Conservation (phyloP, 1,140 invertebrate genomes). For the Pseudachorutes palmiensis region DNA sequence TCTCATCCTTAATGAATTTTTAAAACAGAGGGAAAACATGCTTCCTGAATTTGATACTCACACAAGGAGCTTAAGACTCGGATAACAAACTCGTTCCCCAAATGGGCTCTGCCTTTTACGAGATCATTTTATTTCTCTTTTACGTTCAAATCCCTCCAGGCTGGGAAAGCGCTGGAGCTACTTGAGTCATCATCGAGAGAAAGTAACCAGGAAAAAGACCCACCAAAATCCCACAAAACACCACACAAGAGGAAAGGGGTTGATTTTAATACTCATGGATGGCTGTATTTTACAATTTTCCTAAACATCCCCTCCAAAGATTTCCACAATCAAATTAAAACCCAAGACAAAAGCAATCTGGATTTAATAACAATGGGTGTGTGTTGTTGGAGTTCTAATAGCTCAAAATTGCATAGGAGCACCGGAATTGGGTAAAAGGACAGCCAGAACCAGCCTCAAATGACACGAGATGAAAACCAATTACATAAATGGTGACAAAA, state of each 20-base stretch:
- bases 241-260: too few species aligned
- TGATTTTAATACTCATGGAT: too few species aligned
- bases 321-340: too few species aligned
- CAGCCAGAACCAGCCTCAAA: too few species aligned
- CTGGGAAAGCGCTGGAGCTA: background rate
- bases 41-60: background rate
- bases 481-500: conserved; percentile 26
- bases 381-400: too few species aligned
- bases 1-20: conserved; percentile 9
- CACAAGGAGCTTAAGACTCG: background rate
- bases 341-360: background rate
- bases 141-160: conserved; percentile 1
- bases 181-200: background rate
- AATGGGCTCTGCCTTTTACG: conserved; percentile 1
- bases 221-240: too few species aligned
- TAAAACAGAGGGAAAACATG: background rate
- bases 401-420: too few species aligned
- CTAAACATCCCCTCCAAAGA: too few species aligned
- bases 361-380: background rate
- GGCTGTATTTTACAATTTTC: too few species aligned
- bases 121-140: conserved; percentile 8
- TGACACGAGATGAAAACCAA: conserved; percentile 17
- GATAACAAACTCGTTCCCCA: background rate
- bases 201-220: background rate
- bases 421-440: too few species aligned